phyloP scores from a whole-genome alignment of 2,113 vertebrate genomes.

The Megaleporinus macrocephalus region DNA sequence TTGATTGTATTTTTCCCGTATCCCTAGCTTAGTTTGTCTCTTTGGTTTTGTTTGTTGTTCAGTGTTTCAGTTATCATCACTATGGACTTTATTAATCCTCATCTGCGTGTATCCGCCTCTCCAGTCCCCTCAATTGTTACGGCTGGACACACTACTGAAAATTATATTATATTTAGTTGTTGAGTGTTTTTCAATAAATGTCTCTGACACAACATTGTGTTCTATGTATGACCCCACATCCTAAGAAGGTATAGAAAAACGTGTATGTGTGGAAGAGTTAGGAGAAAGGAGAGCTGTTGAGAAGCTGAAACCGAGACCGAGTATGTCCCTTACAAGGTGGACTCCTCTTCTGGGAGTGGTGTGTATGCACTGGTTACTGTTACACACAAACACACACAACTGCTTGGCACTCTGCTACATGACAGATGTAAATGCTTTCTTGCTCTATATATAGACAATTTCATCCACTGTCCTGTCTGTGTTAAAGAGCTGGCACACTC shows the following conservation, averaged over 20 bases:
- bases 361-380: not conserved
- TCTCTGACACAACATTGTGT: too few species aligned
- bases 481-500: conserved; percentile 39
- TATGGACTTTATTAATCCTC: too few species aligned
- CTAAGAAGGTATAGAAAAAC: not conserved
- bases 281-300: not conserved
- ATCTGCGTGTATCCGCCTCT: too few species aligned
- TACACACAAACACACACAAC: conserved; percentile 26
- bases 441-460: conserved; percentile 56
- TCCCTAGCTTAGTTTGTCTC: too few species aligned
- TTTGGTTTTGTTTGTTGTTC: too few species aligned
- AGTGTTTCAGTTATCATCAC: too few species aligned
- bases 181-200: too few species aligned
- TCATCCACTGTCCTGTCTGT: conserved; percentile 49
- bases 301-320: not conserved
- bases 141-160: too few species aligned
- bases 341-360: not conserved
- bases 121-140: too few species aligned
- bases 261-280: not conserved
- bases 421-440: conserved; percentile 50
- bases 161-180: too few species aligned
- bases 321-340: conserved; percentile 4
- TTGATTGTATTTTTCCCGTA: too few species aligned
- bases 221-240: too few species aligned
- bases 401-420: conserved; percentile 37